Evolutionary conservation across 1,140 invertebrate genomes (phyloP), one percentile per base, ranked within the genome.

Genomic region (Rhopalosiphum maidis): DNA sequence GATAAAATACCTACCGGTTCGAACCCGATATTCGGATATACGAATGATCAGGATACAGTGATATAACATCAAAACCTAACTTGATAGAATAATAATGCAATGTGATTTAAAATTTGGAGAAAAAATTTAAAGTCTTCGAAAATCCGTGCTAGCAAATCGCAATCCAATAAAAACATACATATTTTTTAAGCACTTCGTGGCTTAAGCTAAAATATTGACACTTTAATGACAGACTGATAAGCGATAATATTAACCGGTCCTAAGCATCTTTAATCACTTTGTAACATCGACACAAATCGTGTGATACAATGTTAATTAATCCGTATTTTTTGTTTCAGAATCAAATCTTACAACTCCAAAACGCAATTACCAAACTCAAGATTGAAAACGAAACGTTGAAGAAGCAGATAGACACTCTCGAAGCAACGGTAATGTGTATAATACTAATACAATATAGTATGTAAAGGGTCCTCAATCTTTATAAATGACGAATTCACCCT

Each of bases 341-440:
- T 90, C 97, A 97, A 94, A 96, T 97, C 90, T 96, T 97, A 93
- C 97, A 98, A 94, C 97, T 97, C 95, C 97, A 97, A 94, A 96
- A 95, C 85, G 96, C 97, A 60, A 96, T 98, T 92, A 96, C 96
- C 55, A 96, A 96, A 93, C 95, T 98, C 94, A 97, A 97, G 93
- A 95, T 96, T 94, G 97, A 98, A 95, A 97, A 97, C 95, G 97
- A 97, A 94, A 96, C 97, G 94, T 96, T 98, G 94, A 95, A 96
- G 90, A 96, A 96, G 94, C 96, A 97, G 95, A 95, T 97, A 90
- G 96, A 96, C 94, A 95, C 96, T 91, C 95, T 96, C 48, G 96
- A 97, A 94, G 95, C 96, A 91, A 96, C 96, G 94, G 96, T 96
- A 94, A 51, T 94, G 94, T 94, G 82, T 90, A n/a, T n/a, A 30